Evolutionary conservation across 2,888 invertebrate species (phyloP), one percentile per base, ranked within the genome.

Genomic region (Drosophila nr. medialis): DNA sequence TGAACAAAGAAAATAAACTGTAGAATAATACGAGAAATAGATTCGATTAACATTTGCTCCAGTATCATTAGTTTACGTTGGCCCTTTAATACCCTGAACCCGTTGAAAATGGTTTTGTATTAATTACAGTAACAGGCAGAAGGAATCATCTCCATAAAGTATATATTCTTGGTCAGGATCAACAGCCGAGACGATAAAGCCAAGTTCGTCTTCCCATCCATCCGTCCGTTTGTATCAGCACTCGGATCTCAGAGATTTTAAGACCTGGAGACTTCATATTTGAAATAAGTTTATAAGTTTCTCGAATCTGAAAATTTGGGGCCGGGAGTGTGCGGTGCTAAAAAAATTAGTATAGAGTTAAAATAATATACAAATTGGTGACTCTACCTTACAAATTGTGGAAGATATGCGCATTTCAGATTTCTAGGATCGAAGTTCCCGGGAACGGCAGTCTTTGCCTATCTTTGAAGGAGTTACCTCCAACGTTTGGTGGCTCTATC

Each of bases 1-100:
- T 38, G 97, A 93, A 89, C 97, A 96, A 79, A 97, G 87, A 91
- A 97, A 97, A 2, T 93, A 96, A 96, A 40, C n/a, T n/a, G 24
- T 24, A 27, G 3, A 27, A 27, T 27, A 27, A 27, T 27, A 40
- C 8, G 21, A 1, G 10, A 21, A 11, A 32, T n/a, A 36, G 11
- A 30, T 32, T 42, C 1, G 18, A n/a, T n/a, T 1, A 38, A 8
- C 15, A 30, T 21, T 36, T 51, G 18, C 0, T 13, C 15, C 21
- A 36, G 13, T 1, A 15, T 7, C 0, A 60, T 11, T 38, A 38
- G 18, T 0, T 72, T 38, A 77, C 66, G 61, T 30, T 0, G 10
- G 38, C 8, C 18, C 4, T 18, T 38, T 38, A 8, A 4, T 38
- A 38, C 38, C 38, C 4, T n/a, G 11, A 40, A 0, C 42, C 21